Base-by-base conservation (phyloP, 2,888 invertebrate genomes). In the Napeogenes inachia region DNA sequence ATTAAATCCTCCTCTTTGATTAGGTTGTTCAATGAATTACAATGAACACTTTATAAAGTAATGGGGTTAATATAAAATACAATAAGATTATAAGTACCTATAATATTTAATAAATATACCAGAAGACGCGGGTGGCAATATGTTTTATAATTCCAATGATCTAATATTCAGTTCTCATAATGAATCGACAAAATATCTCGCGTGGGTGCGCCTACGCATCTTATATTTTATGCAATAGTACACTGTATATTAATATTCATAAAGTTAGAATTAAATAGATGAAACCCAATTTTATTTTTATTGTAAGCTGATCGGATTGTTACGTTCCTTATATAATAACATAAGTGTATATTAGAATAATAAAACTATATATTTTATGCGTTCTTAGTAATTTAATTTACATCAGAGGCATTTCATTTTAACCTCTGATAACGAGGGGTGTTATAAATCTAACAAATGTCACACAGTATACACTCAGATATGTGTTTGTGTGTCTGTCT, bases 1-100 rank as follows among this genome's bases (percentile, higher is more conserved):
- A 21, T 21, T 21, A 21, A 72, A 76, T 75, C 75, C 76, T 75
- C 75, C 74, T 71, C 70, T 73, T 73, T 76, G 77, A 78, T 77
- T 76, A 75, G 73, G 71, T 71, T 73, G 70, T 74, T 73, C 70
- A 70, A 21, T 21, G 21, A 42, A 42, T 21, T 10, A 10, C 10
- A 6, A 42, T 42, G 42, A 42, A 42, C 42, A 42, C 42, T 42
- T 10, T 42, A 12, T 42, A 42, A 42, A 42, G 3, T 42, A 42
- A 42, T 42, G 42, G 8, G 8, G 42, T 8, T 42, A 10, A 3
- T 10, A 42, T 42, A 10, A 10, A 12, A 42, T 42, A 21, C 21
- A 21, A 6, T 35, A 35, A 6, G 6, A 4, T 35, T 35, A 35
- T 1, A 35, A 6, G 6, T 5, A 35, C 6, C 4, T 0, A 35